A percentile compares a stretch with the other conserved stretches of the same genome.
phyloP scores from a whole-genome alignment of 92 coral and sea anemone genomes.

The Phenganax stokvisi region DNA sequence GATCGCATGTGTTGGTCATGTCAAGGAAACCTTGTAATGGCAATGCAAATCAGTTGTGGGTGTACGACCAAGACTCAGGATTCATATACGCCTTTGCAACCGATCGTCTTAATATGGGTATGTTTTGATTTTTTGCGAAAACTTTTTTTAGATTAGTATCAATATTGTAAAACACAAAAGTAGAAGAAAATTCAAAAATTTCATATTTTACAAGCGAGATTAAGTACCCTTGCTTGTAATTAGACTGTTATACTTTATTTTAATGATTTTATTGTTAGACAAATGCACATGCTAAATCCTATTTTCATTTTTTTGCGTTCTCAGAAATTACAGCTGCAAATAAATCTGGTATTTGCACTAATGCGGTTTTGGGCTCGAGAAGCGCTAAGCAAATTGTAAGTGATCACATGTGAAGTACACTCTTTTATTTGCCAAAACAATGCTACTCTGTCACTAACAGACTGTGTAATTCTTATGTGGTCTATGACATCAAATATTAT shows the following conservation, averaged over 20 bases:
- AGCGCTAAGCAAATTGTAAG: conserved; percentile 79
- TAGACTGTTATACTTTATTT: neutral
- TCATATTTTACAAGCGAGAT: neutral
- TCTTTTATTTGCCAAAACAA: neutral
- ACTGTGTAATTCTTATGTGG: neutral
- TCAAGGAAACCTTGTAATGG: conserved; percentile 75
- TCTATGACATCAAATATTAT: too few relatives aligned
- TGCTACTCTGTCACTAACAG: neutral
- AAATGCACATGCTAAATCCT: too few relatives aligned
- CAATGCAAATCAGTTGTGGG: conserved; percentile 79
- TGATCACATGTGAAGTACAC: neutral
- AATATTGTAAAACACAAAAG: too few relatives aligned
- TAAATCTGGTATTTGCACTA: conserved; percentile 83
- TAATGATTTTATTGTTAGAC: too few relatives aligned
- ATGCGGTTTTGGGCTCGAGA: conserved; percentile 76
- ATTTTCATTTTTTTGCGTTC: neutral
- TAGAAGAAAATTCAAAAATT: too few relatives aligned
- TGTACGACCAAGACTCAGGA: conserved; percentile 66
- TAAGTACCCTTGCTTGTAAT: neutral
- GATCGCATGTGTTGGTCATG: conserved; percentile 72
- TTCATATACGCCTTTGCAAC: conserved; percentile 72
- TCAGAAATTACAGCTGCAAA: conserved; percentile 89
- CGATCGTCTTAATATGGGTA: conserved; percentile 73
- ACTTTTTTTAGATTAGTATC: too few relatives aligned
- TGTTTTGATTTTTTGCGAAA: too few relatives aligned